Evolutionary conservation across 2,888 invertebrate species (phyloP), one percentile per base, ranked within the genome.

Genomic region (Panzeria rudis): DNA sequence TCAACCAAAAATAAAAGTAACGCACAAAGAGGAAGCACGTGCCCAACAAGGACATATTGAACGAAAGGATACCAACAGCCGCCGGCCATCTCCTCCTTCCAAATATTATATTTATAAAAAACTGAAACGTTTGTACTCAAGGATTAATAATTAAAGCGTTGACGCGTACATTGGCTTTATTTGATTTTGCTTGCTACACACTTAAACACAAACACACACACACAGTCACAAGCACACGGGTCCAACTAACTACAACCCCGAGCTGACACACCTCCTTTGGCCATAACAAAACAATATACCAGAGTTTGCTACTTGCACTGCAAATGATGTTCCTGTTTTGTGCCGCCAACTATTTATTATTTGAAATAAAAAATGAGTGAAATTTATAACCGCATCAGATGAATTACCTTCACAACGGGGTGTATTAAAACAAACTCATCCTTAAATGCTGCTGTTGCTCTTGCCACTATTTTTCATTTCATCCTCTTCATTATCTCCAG

Each of bases 301-400:
- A 66, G 35, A 80, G 29, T 20, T n/a, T 66, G 32, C 59, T 78
- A 71, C 59, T 47, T 72, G 71, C 52, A 88, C 90, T 91, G 91
- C 91, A 91, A 91, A 90, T 91, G 91, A 91, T 91, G 91, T 89
- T 89, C 87, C 89, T 89, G 89, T 88, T 89, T 90, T 89, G 29
- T 64, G 54, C 35, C 68, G 15, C n/a, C 80, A 61, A 62, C 61
- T 73, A 72, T 71, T 69, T 71, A 64, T 68, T 79, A 69, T 64
- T 78, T 71, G 17, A 41, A 79, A 64, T 62, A 72, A 83, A 72
- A 86, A 79, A 83, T 80, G 79, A 86, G 76, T 86, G 86, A 83
- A 91, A 91, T 91, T 91, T 91, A 91, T 90, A 91, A 91, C 91
- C 91, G 90, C 90, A 91, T 89, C 89, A 89, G 90, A 88, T 90